Base-by-base conservation (phyloP, 53 echinoderm and acorn worm species). In the Echinometra lucunter region DNA sequence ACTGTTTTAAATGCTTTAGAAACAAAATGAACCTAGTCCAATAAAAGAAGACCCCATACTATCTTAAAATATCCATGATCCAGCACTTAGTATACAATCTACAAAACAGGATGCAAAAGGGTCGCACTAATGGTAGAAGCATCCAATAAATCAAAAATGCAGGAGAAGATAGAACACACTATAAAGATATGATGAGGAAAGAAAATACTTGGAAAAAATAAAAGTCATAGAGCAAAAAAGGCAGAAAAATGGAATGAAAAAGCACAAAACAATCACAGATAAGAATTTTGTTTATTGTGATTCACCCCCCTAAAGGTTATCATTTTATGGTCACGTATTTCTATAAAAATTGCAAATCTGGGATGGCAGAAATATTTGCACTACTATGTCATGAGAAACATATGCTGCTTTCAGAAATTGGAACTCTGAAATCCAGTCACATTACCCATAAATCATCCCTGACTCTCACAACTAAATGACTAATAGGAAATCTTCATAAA, bases 401-500 rank as follows among this genome's bases (percentile, higher is more conserved):
- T 81, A 81, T 69, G 69, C 81, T 81, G 42, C 38, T 81, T 74
- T 30, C 44, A 81, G 34, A 81, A 40, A 38, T 81, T 44, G 0
- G n/a, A 42, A 44, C 81, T 81, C 81, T 6, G 0, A 81, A 81
- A 81, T 81, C 44, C 81, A 81, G 25, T 81, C 81, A 40, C 44
- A 42, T 21, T 44, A 25, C 40, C 81, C 81, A 81, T 81, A 81
- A 81, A 81, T 81, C 81, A 81, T 81, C 21, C 21, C 38, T 42
- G 81, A 42, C 18, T 81, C 23, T 81, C 28, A 49, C 45, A 45
- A 34, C 75, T 75, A 44, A 44, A 56, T 66, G 66, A 92, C 40
- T 66, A 44, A 70, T 38, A 42, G 69, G 67, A 37, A 57, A 66
- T 45, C 92, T 66, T 92, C 32, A 92, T 72, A 25, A 92, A 56